These are phyloP conservation scores for Yasuhikotakia modesta DNA, from an alignment of 2,797 vertebrate genomes.

Conservation along the genomic window DNA sequence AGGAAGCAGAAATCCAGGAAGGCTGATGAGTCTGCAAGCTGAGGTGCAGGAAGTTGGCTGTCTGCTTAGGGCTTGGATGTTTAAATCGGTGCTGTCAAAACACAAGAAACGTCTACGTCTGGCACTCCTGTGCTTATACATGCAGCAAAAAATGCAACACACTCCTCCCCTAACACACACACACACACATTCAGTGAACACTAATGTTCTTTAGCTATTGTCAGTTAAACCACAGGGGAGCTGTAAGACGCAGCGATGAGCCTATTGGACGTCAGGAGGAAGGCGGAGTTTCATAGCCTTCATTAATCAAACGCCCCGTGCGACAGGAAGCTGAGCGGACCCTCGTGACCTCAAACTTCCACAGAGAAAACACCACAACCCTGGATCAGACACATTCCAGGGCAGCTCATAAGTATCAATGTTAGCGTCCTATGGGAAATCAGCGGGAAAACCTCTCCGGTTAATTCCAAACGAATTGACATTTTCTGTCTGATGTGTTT, in stretches of 20 bases:
- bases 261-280: slow-evolving; percentile 29
- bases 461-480: slow-evolving; percentile 23
- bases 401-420: slow-evolving; percentile 21
- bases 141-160: slow-evolving; percentile 7
- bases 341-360: slow-evolving; percentile 25
- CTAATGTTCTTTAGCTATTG: slow-evolving; percentile 42
- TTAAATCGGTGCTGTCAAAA: slow-evolving; percentile 47
- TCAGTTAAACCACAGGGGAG: slow-evolving; percentile 44
- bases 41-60: slow-evolving; percentile 18
- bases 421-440: slow-evolving; percentile 21
- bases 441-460: slow-evolving; percentile 11
- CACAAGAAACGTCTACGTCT: slow-evolving; percentile 19
- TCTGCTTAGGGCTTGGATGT: slow-evolving; percentile 36
- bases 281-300: slow-evolving; percentile 33
- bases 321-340: slow-evolving; percentile 25
- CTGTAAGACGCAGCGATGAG: slow-evolving; percentile 41
- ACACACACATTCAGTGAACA: slow-evolving; percentile 13
- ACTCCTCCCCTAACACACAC: not conserved
- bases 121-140: not conserved
- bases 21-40: not conserved
- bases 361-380: slow-evolving; percentile 19
- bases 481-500: slow-evolving; percentile 8
- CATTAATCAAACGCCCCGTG: slow-evolving; percentile 43
- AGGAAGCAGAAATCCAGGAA: not conserved
- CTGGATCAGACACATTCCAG: slow-evolving; percentile 26